phyloP scores from a whole-genome alignment of 2,797 vertebrate genomes.

The Myotis pilosus region DNA sequence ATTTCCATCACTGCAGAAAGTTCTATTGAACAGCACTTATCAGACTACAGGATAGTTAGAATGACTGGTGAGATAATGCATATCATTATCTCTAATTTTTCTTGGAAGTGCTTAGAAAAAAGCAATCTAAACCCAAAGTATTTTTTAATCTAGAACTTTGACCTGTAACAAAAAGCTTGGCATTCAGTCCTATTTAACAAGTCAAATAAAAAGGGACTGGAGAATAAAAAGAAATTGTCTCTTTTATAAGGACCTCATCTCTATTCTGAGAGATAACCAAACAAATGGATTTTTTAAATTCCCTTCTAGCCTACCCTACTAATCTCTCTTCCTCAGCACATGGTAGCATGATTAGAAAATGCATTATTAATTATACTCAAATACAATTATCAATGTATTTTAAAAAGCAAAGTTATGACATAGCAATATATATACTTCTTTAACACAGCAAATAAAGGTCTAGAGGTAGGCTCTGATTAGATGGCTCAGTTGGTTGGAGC shows the following conservation, averaged over 20 bases:
- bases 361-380: slow-evolving; percentile 7
- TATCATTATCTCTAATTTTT: neutral
- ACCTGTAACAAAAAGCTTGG: slow-evolving; percentile 1
- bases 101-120: slow-evolving; percentile 23
- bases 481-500: neutral
- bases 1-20: neutral
- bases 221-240: neutral
- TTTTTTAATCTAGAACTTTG: slow-evolving; percentile 1
- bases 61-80: neutral
- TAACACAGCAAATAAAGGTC: neutral
- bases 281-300: neutral
- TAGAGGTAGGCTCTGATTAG: neutral
- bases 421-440: neutral
- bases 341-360: neutral
- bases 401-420: neutral
- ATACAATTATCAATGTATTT: slow-evolving; percentile 1
- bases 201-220: neutral
- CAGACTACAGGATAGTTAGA: neutral
- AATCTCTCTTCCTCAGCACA: slow-evolving; percentile 3
- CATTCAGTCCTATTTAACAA: slow-evolving; percentile 35
- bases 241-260: neutral
- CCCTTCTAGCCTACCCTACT: neutral
- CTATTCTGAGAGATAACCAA: neutral
- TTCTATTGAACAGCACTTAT: neutral
- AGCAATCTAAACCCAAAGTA: neutral